Evolutionary conservation across 2,113 vertebrate genomes (phyloP).

Genomic region (Excalfactoria chinensis): DNA sequence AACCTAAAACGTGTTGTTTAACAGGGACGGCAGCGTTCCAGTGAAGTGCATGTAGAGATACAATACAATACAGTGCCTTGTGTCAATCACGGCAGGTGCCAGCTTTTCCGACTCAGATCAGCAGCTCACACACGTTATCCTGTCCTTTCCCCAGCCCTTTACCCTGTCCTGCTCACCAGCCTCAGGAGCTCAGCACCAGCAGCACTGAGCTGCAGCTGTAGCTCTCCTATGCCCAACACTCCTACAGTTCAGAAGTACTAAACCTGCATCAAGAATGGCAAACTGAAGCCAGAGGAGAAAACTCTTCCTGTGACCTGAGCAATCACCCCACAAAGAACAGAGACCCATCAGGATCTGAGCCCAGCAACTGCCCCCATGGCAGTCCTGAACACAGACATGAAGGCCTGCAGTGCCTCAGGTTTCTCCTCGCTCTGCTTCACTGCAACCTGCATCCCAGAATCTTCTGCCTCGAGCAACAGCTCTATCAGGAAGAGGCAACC

Average conservation of each 20-base stretch:
- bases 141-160: background rate
- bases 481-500: slow-evolving; percentile 87
- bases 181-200: background rate
- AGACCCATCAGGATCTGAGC: slow-evolving; percentile 55
- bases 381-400: slow-evolving; percentile 79
- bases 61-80: background rate
- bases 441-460: slow-evolving; percentile 72
- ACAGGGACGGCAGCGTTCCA: background rate
- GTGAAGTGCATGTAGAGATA: background rate
- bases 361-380: slow-evolving; percentile 76
- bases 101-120: background rate
- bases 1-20: background rate
- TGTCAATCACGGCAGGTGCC: background rate
- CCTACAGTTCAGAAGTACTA: background rate
- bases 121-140: background rate
- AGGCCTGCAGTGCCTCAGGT: slow-evolving; percentile 72
- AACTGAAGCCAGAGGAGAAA: background rate
- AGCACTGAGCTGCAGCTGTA: background rate
- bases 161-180: background rate
- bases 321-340: background rate
- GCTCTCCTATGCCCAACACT: background rate
- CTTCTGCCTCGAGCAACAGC: slow-evolving; percentile 73
- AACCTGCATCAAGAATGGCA: background rate
- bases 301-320: background rate
- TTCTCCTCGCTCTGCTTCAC: slow-evolving; percentile 84